A percentile compares a stretch with the other conserved stretches of the same genome.
These are phyloP conservation scores for Steinernema feltiae DNA, from an alignment of 1,140 invertebrate species.

Conservation along the genomic window DNA sequence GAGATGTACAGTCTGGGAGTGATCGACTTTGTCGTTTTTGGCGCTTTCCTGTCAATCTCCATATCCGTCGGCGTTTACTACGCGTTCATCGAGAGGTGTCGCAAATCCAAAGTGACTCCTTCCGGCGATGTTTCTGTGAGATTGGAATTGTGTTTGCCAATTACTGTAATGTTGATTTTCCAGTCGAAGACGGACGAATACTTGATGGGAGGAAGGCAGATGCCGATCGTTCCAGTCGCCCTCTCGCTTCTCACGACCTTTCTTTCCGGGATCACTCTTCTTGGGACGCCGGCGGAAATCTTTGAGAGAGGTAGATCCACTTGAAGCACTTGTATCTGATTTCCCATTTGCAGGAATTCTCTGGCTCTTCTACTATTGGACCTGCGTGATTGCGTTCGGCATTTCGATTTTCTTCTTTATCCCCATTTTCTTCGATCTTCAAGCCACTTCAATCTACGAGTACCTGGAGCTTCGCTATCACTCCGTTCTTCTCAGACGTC, in stretches of 20 bases:
- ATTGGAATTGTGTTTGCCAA: too few relatives aligned
- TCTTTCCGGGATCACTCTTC: slow-evolving; percentile 46
- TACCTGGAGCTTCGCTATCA: slow-evolving; percentile 47
- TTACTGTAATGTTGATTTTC: too few relatives aligned
- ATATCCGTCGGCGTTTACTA: slow-evolving; percentile 1
- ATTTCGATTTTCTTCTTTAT: slow-evolving; percentile 38
- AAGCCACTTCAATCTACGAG: slow-evolving; percentile 47
- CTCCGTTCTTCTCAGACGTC: slow-evolving; percentile 36
- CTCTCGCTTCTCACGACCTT: slow-evolving; percentile 55
- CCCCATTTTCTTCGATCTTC: slow-evolving; percentile 44
- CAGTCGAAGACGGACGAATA: slow-evolving; percentile 43
- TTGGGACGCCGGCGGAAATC: slow-evolving; percentile 51
- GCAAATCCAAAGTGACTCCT: background rate
- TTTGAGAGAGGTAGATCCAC: slow-evolving; percentile 38
- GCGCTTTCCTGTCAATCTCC: slow-evolving; percentile 9
- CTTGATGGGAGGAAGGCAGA: slow-evolving; percentile 46
- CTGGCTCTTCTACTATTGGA: slow-evolving; percentile 18
- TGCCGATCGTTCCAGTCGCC: slow-evolving; percentile 53
- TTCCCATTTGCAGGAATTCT: background rate
- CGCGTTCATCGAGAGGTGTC: background rate
- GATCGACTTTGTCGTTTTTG: slow-evolving; percentile 3
- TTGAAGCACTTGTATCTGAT: background rate
- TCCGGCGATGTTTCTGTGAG: background rate
- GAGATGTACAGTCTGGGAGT: background rate
- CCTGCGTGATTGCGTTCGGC: slow-evolving; percentile 34